Conservation (phyloP, 2,888 invertebrate genomes). For the Xanthorhoe designata region DNA sequence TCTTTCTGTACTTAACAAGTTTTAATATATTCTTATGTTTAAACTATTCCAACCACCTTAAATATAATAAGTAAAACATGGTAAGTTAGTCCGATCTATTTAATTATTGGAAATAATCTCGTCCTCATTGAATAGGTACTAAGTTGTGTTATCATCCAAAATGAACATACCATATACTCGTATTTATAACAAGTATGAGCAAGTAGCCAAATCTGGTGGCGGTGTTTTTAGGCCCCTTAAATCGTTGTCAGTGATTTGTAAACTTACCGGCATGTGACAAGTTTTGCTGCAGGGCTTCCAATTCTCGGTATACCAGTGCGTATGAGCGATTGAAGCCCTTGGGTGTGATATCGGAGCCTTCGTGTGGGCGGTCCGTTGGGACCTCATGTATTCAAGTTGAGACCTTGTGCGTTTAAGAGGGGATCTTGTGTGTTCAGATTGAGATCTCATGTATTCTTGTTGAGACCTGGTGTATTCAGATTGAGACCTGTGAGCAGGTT, state of each 20-base stretch:
- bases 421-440: constrained; percentile 5
- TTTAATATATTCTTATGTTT: too few species aligned
- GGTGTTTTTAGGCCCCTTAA: too few species aligned
- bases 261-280: constrained; percentile 73
- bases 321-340: constrained; percentile 63
- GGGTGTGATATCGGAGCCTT: constrained; percentile 1
- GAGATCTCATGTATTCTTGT: constrained; percentile 1
- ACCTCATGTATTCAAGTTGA: constrained; percentile 3
- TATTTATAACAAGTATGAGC: too few species aligned
- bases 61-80: too few species aligned
- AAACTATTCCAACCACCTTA: too few species aligned
- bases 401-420: background rate
- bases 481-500: background rate
- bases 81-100: too few species aligned
- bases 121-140: too few species aligned
- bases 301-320: constrained; percentile 94
- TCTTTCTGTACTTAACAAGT: too few species aligned
- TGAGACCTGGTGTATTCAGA: background rate
- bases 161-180: too few species aligned
- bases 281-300: constrained; percentile 91
- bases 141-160: too few species aligned
- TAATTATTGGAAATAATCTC: too few species aligned
- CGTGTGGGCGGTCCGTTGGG: background rate
- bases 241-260: background rate
- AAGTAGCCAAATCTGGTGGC: too few species aligned